phyloP scores from a whole-genome alignment of 1,140 invertebrate genomes.

The Carposina sasakii region DNA sequence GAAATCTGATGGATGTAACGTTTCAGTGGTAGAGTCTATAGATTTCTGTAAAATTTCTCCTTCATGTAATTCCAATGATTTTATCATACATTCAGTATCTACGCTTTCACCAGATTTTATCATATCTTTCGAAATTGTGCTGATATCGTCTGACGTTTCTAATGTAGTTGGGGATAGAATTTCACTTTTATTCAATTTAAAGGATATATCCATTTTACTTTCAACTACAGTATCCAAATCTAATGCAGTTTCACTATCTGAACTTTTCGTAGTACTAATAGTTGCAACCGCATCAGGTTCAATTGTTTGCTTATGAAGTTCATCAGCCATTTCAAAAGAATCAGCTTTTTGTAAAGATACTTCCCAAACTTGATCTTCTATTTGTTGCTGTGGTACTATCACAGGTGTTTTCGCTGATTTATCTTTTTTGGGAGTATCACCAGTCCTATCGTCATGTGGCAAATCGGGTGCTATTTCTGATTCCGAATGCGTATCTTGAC shows the following conservation, averaged over 20 bases:
- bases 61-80: slow-evolving; percentile 69
- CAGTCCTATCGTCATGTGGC: slow-evolving; percentile 55
- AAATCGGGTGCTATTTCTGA: slow-evolving; percentile 70
- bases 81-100: slow-evolving; percentile 70
- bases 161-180: slow-evolving; percentile 50
- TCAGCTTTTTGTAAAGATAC: slow-evolving; percentile 74
- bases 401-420: slow-evolving; percentile 61
- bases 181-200: slow-evolving; percentile 44
- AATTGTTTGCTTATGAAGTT: slow-evolving; percentile 28
- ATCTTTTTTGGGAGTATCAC: slow-evolving; percentile 60
- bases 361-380: slow-evolving; percentile 78
- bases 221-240: slow-evolving; percentile 60
- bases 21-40: slow-evolving; percentile 69
- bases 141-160: slow-evolving; percentile 57
- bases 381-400: slow-evolving; percentile 73
- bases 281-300: slow-evolving; percentile 13
- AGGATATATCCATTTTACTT: slow-evolving; percentile 55
- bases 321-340: slow-evolving; percentile 47
- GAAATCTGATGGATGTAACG: slow-evolving; percentile 68
- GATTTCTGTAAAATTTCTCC: slow-evolving; percentile 69
- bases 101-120: slow-evolving; percentile 73
- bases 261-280: slow-evolving; percentile 38
- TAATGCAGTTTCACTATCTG: slow-evolving; percentile 34
- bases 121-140: slow-evolving; percentile 71
- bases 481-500: slow-evolving; percentile 74